Evolutionary conservation across 1,140 invertebrate species (phyloP).

Genomic region (Brachystomella parvula): DNA sequence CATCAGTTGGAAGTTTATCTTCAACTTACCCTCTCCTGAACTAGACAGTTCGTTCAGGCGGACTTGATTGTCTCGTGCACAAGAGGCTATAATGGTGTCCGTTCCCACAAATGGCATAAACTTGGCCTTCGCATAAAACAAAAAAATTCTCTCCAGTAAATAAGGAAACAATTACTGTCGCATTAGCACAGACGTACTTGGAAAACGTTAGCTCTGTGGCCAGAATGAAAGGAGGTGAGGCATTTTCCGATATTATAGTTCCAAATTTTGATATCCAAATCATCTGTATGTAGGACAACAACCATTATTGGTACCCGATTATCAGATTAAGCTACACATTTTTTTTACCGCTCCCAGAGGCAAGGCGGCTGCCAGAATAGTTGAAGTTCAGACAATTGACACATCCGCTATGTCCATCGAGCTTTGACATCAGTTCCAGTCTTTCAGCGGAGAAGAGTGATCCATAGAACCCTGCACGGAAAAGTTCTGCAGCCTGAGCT

Average conservation of each 20-base stretch:
- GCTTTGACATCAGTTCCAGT: slow-evolving; percentile 65
- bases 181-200: slow-evolving; percentile 55
- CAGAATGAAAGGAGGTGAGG: slow-evolving; percentile 59
- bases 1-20: background rate
- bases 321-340: too few species aligned
- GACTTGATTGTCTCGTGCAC: slow-evolving; percentile 82
- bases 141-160: background rate
- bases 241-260: slow-evolving; percentile 70
- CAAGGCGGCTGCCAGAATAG: slow-evolving; percentile 62
- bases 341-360: slow-evolving; percentile 83
- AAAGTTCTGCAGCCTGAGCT: slow-evolving; percentile 49
- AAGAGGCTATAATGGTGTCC: slow-evolving; percentile 72
- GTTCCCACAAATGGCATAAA: slow-evolving; percentile 56
- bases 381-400: slow-evolving; percentile 90
- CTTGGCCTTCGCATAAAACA: slow-evolving; percentile 48
- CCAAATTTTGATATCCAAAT: slow-evolving; percentile 77
- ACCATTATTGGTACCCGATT: too few species aligned
- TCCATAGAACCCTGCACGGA: slow-evolving; percentile 65
- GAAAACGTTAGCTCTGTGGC: slow-evolving; percentile 81
- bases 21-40: slow-evolving; percentile 43
- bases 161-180: background rate
- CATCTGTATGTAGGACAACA: too few species aligned
- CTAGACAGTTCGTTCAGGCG: slow-evolving; percentile 50
- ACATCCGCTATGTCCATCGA: slow-evolving; percentile 76
- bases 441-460: slow-evolving; percentile 74